Base-by-base conservation (phyloP, 2,888 invertebrate species). In the Rhorus exstirpatorius region DNA sequence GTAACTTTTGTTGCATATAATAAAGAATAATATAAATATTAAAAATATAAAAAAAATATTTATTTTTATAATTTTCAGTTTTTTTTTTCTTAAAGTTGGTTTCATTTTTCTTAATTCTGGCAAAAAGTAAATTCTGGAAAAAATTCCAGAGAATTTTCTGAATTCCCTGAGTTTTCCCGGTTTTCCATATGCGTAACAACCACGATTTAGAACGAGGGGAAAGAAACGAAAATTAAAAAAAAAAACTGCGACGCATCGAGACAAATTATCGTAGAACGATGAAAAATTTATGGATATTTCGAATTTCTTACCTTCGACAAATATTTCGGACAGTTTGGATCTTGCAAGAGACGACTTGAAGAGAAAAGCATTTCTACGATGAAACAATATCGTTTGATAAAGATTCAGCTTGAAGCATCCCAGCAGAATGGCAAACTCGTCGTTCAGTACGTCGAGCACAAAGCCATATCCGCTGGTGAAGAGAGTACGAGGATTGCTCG, bases 351-450 rank as follows among this genome's bases (percentile, higher is more conserved):
- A 61, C 3, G 61, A 12, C 74, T 83, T 83, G 19, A 83, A 86
- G 0, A 85, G 44, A 51, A 85, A 88, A 6, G 84, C 84, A n/a
- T 86, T 81, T 61, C 84, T 87, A 17, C 89, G 86, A 81, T 89
- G 87, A 79, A 90, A 89, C 7, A 90, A 65, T 10, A 91, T 81
- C 6, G 86, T 85, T 49, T 89, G 84, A 82, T 86, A 89, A 10
- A 83, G 51, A 81, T 89, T 90, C 1, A 53, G 63, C 21, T 84
- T 84, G 24, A 89, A 85, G 58, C 86, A 79, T 17, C 88, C 89
- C 7, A 89, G 77, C 26, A 90, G 82, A 3, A 90, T 71, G 3
- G 88, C 90, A 70, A 86, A 88, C 35, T 90, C 88, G 49, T 89
- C 87, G 76, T 86, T 84, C 14, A 89, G 53, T 44, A 86, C 75